Conservation (phyloP, 2,797 vertebrate genomes). For the Paedocypris micromegethes region DNA sequence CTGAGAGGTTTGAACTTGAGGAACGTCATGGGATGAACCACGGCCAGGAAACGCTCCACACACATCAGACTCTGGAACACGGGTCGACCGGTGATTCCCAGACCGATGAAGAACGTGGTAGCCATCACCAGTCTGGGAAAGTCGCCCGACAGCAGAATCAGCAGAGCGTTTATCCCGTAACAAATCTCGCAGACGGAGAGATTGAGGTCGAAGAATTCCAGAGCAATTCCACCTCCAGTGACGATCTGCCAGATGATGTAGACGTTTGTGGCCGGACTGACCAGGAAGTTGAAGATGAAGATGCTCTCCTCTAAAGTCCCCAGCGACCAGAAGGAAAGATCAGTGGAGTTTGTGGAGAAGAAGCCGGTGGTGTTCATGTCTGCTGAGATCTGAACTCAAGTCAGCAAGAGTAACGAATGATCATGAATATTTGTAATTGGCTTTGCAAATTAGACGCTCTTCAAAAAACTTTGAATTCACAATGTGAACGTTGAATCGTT, state of each 20-base stretch:
- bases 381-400: background rate
- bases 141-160: background rate
- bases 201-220: background rate
- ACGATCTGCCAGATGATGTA: background rate
- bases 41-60: constrained; percentile 37
- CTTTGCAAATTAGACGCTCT: too few relatives aligned
- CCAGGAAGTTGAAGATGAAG: background rate
- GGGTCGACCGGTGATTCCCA: background rate
- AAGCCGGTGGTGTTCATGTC: background rate
- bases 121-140: background rate
- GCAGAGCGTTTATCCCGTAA: background rate
- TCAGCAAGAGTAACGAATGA: too few relatives aligned
- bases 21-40: constrained; percentile 28
- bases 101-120: background rate
- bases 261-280: background rate
- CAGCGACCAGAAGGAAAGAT: background rate
- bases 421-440: too few relatives aligned
- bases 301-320: background rate
- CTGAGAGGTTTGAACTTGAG: constrained; percentile 20
- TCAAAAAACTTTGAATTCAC: too few relatives aligned
- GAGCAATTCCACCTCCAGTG: background rate
- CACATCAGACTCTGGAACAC: constrained; percentile 33
- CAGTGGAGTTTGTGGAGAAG: background rate
- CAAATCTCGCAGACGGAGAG: background rate
- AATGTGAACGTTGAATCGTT: too few relatives aligned